phyloP scores from a whole-genome alignment of 2,797 vertebrate species.

The Microcaecilia unicolor region DNA sequence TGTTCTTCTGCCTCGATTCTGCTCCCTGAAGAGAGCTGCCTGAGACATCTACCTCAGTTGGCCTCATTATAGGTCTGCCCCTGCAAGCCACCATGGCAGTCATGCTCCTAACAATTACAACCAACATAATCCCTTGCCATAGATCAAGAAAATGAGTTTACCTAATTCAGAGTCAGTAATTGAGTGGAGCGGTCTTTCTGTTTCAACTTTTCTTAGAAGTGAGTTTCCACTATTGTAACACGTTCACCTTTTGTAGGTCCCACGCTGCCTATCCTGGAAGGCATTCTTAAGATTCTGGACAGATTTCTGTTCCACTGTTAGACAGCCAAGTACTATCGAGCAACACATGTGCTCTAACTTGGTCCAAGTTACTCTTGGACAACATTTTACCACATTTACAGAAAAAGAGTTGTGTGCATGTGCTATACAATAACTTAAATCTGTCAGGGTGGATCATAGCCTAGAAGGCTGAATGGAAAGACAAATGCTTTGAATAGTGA shows the following conservation, averaged over 20 bases:
- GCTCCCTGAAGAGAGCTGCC: no score
- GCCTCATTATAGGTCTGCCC: no score
- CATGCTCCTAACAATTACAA: no score
- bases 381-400: constrained; percentile 36
- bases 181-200: no score
- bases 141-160: no score
- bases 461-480: constrained; percentile 12
- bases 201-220: constrained; percentile 13
- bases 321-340: constrained; percentile 31
- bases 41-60: no score
- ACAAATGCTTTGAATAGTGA: neutral
- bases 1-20: no score
- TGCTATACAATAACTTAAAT: constrained; percentile 25
- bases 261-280: constrained; percentile 9
- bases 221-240: constrained; percentile 24
- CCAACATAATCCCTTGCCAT: no score
- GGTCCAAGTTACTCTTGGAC: constrained; percentile 28
- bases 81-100: no score
- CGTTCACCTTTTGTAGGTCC: constrained; percentile 20
- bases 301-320: constrained; percentile 29
- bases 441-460: constrained; percentile 26
- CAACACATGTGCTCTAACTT: constrained; percentile 29
- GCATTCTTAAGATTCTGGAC: constrained; percentile 21
- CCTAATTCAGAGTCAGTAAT: no score
- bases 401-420: constrained; percentile 28